phyloP scores from a whole-genome alignment of 2,113 vertebrate species.

The Tychaedon coryphoeus region DNA sequence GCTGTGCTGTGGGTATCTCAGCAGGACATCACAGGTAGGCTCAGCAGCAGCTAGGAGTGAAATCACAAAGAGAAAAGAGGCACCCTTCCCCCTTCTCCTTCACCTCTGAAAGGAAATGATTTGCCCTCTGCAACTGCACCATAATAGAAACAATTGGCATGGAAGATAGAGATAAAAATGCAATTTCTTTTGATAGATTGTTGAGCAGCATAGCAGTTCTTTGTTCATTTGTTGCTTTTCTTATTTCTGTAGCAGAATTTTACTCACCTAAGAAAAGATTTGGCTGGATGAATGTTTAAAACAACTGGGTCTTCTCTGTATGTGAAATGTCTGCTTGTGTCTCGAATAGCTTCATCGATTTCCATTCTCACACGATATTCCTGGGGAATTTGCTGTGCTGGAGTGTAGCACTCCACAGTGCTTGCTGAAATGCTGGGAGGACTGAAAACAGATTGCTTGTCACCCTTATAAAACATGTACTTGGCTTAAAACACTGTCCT shows the following conservation, averaged over 20 bases:
- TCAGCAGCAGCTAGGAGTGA: not conserved
- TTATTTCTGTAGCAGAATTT: not conserved
- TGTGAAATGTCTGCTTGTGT: conserved; percentile 74
- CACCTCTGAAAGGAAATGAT: conserved; percentile 37
- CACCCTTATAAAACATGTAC: not conserved
- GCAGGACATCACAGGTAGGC: conserved; percentile 7
- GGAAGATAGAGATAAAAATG: conserved; percentile 44
- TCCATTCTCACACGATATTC: conserved; percentile 78
- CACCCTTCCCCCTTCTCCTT: conserved; percentile 16
- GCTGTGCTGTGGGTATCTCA: not conserved
- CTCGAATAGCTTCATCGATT: conserved; percentile 81
- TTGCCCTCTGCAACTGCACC: conserved; percentile 24
- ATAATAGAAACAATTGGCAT: conserved; percentile 30
- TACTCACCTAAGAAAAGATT: conserved; percentile 93
- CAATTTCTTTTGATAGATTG: conserved; percentile 44
- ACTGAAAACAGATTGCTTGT: not conserved
- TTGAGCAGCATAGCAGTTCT: not conserved
- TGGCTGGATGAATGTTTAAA: conserved; percentile 85
- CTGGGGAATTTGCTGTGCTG: conserved; percentile 73
- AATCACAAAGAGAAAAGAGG: conserved; percentile 3
- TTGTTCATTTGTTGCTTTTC: conserved; percentile 4
- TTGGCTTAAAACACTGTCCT: not conserved
- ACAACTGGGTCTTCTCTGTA: conserved; percentile 90
- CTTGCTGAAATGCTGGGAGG: conserved; percentile 57
- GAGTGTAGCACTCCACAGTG: conserved; percentile 85